phyloP scores from a whole-genome alignment of 2,888 invertebrate genomes.

The Ophion costatus region DNA sequence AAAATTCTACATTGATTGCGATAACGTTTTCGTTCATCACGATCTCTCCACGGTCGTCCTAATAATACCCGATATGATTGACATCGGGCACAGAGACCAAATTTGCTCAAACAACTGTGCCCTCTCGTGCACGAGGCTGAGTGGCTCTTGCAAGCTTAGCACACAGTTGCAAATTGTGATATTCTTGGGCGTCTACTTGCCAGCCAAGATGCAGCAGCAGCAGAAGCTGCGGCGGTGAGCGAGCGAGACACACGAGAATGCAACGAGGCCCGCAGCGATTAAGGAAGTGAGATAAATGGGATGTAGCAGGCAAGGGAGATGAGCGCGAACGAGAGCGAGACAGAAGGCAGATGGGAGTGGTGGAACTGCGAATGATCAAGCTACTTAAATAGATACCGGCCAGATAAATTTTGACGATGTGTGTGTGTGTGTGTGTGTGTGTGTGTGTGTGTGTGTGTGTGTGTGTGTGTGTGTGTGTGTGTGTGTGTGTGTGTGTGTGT shows the following conservation, averaged over 20 bases:
- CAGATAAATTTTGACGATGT: conserved; percentile 34
- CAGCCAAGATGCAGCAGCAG: conserved; percentile 34
- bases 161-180: conserved; percentile 63
- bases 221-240: background rate
- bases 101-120: conserved; percentile 46
- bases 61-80: background rate
- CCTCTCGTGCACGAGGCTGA: conserved; percentile 25
- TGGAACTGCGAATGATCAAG: conserved; percentile 36
- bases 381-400: conserved; percentile 58
- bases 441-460: too few species aligned
- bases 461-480: too few species aligned
- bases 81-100: background rate
- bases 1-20: background rate
- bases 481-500: too few species aligned
- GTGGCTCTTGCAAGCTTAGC: conserved; percentile 60
- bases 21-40: background rate
- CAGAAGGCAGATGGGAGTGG: conserved; percentile 17
- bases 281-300: conserved; percentile 58
- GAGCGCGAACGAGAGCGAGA: conserved; percentile 18
- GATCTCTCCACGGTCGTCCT: background rate
- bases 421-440: too few species aligned
- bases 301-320: conserved; percentile 32
- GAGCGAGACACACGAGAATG: conserved; percentile 45
- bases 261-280: conserved; percentile 35
- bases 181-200: conserved; percentile 44